phyloP scores from a whole-genome alignment of 2,113 vertebrate species.

The Sceloporus undulatus region DNA sequence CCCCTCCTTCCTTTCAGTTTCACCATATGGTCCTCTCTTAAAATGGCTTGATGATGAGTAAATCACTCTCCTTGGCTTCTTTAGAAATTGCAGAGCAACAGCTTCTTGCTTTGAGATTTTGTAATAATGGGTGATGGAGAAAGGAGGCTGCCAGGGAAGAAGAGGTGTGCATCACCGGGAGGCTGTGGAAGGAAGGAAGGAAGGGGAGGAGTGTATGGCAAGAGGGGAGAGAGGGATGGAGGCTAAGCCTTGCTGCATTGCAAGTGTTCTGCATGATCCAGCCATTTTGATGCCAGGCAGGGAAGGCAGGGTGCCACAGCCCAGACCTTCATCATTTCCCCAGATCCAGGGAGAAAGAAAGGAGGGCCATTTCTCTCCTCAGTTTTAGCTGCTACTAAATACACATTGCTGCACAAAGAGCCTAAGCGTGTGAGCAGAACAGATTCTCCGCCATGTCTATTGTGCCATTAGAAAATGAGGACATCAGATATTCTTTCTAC shows the following conservation, averaged over 20 bases:
- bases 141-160: no score
- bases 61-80: no score
- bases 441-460: neutral
- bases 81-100: neutral
- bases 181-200: neutral
- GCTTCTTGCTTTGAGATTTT: neutral
- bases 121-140: neutral
- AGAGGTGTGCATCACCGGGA: neutral
- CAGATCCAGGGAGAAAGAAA: neutral
- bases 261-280: conserved; percentile 32
- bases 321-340: neutral
- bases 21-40: no score
- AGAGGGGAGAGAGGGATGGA: conserved; percentile 11
- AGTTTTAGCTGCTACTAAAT: neutral
- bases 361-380: neutral
- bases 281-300: conserved; percentile 48
- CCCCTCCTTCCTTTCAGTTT: no score
- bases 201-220: conserved; percentile 21
- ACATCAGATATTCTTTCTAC: neutral
- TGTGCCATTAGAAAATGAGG: neutral
- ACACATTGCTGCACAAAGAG: neutral
- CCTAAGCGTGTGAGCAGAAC: neutral
- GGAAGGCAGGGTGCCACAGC: conserved; percentile 5
- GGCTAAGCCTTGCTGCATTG: conserved; percentile 35
- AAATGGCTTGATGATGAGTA: neutral